These are phyloP conservation scores for Rapana venosa DNA, from an alignment of 2,888 invertebrate genomes.

Conservation along the genomic window DNA sequence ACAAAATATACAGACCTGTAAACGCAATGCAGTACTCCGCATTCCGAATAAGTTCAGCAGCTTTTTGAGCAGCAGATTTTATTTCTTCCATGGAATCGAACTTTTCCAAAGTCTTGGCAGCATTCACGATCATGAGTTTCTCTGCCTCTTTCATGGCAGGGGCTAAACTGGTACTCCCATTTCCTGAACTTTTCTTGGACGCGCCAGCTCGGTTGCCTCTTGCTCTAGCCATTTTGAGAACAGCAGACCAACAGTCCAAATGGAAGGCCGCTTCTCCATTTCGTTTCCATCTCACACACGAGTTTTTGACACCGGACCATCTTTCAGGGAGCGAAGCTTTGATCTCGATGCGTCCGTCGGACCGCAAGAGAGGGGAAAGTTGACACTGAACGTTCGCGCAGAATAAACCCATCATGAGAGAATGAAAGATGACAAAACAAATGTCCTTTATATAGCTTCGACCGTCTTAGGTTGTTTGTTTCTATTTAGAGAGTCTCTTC, in stretches of 20 bases:
- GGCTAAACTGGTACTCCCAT: neutral
- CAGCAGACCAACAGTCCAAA: constrained; percentile 57
- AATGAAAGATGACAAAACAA: neutral
- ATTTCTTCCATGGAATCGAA: constrained; percentile 64
- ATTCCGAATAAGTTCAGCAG: constrained; percentile 62
- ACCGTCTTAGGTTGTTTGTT: too few species aligned
- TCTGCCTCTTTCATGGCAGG: constrained; percentile 11
- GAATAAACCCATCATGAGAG: neutral
- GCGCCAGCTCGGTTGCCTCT: constrained; percentile 5
- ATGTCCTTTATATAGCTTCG: neutral
- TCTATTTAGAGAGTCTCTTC: too few species aligned
- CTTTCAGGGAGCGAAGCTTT: constrained; percentile 57
- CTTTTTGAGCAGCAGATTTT: constrained; percentile 58
- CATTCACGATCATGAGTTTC: constrained; percentile 55
- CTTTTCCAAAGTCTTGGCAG: constrained; percentile 69
- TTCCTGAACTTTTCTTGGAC: constrained; percentile 34
- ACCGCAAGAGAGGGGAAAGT: neutral
- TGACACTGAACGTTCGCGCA: neutral
- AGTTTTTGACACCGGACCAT: neutral
- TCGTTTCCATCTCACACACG: constrained; percentile 55
- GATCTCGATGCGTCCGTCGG: constrained; percentile 58
- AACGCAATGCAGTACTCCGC: constrained; percentile 71
- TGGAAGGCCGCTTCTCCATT: constrained; percentile 67
- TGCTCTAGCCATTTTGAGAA: constrained; percentile 42
- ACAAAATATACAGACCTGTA: constrained; percentile 62